A percentile compares a stretch with the other conserved stretches of the same genome.
phyloP scores from a whole-genome alignment of 2,113 vertebrate genomes.

The Thinocorus orbignyianus region DNA sequence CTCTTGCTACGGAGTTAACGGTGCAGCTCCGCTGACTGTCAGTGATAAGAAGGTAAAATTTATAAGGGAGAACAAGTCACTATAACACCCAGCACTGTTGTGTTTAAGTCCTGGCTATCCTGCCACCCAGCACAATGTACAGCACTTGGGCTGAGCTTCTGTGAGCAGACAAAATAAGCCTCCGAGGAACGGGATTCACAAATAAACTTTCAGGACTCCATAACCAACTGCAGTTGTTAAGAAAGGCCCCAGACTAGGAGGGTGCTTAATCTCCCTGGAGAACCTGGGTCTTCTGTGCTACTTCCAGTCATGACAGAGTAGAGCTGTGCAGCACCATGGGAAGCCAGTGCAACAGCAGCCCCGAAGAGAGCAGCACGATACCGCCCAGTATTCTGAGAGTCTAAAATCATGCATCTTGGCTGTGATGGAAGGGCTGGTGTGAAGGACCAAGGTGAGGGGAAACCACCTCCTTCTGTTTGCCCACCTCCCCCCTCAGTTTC shows the following conservation, averaged over 20 bases:
- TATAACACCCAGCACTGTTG: background rate
- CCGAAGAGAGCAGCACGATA: background rate
- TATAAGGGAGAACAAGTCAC: background rate
- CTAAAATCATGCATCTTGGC: background rate
- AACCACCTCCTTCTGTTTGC: background rate
- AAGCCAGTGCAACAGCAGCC: background rate
- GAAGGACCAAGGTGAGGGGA: background rate
- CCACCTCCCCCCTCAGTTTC: background rate
- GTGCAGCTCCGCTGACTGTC: conserved; percentile 15
- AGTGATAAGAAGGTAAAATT: conserved; percentile 22
- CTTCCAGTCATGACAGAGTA: background rate
- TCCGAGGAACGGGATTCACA: background rate
- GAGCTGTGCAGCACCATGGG: background rate
- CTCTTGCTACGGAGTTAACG: background rate
- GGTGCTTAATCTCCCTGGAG: background rate
- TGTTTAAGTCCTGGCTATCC: background rate
- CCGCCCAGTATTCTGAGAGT: fast-evolving
- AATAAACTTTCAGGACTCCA: background rate
- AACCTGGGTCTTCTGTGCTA: background rate
- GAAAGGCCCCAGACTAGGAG: background rate
- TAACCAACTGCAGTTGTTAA: background rate
- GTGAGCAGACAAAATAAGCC: background rate
- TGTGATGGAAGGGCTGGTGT: background rate
- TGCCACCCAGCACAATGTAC: background rate
- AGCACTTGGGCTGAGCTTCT: background rate